These are phyloP conservation scores for Lasioglossum albipes DNA, from an alignment of 1,140 invertebrate genomes.

Conservation along the genomic window DNA sequence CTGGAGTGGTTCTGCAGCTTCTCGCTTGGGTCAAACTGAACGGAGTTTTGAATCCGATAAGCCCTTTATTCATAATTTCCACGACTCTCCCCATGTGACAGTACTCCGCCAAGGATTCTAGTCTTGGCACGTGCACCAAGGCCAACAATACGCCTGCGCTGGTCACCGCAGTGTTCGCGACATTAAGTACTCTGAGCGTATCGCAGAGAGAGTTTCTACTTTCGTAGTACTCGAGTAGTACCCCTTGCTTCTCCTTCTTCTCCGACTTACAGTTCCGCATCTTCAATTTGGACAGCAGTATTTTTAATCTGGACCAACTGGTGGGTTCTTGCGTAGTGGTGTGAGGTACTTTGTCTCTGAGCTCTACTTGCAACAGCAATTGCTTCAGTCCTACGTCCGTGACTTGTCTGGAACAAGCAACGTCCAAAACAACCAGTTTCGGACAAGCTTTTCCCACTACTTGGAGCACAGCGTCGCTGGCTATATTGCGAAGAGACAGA, in stretches of 20 bases:
- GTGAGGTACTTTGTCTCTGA: constrained; percentile 69
- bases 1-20: constrained; percentile 72
- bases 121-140: constrained; percentile 73
- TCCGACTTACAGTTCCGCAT: constrained; percentile 59
- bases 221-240: constrained; percentile 77
- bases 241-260: constrained; percentile 67
- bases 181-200: constrained; percentile 75
- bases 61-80: constrained; percentile 74
- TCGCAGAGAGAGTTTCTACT: constrained; percentile 76
- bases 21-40: constrained; percentile 75
- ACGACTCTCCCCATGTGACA: constrained; percentile 77
- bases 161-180: constrained; percentile 78
- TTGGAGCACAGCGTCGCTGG: constrained; percentile 76
- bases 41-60: constrained; percentile 68
- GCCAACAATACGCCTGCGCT: constrained; percentile 76
- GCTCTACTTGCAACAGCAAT: constrained; percentile 77
- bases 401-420: constrained; percentile 79
- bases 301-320: constrained; percentile 74
- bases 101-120: constrained; percentile 79
- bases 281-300: constrained; percentile 67
- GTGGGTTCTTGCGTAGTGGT: constrained; percentile 54
- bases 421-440: constrained; percentile 75
- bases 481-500: constrained; percentile 78
- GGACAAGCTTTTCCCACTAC: constrained; percentile 77
- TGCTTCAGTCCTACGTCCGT: constrained; percentile 78